Percentiles rank a stretch among this genome's conserved stretches.
Conservation (phyloP, 2,113 vertebrate genomes). For the Merops nubicus region DNA sequence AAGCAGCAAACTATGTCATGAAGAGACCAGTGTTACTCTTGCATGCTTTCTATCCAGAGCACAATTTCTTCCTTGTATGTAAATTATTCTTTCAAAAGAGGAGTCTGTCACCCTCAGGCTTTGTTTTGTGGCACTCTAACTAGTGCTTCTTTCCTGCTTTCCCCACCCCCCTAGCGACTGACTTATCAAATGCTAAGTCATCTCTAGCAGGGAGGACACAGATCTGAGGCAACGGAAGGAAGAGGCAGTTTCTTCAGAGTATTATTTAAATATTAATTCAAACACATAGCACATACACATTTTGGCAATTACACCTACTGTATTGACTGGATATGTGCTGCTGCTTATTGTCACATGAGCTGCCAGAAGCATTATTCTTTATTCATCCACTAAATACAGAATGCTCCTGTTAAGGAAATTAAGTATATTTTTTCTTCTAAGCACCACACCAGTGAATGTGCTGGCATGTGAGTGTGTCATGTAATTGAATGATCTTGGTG, state of each 20-base stretch:
- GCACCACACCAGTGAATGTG: not conserved
- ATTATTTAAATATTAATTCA: conserved; percentile 1
- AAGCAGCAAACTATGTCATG: not conserved
- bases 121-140: not conserved
- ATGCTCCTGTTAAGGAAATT: not conserved
- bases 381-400: not conserved
- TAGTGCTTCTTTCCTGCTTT: not conserved
- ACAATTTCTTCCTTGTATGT: not conserved
- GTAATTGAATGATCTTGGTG: not conserved
- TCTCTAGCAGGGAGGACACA: not conserved
- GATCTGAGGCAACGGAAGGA: not conserved
- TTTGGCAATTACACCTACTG: not conserved
- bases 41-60: not conserved
- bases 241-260: not conserved
- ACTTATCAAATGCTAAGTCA: not conserved
- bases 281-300: not conserved
- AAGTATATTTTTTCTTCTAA: not conserved
- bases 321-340: not conserved
- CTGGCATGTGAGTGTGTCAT: not conserved
- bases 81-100: conserved; percentile 30
- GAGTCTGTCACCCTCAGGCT: not conserved
- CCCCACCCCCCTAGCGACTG: not conserved
- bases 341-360: not conserved
- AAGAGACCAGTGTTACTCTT: not conserved
- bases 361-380: not conserved